phyloP scores from a whole-genome alignment of 2,797 vertebrate genomes.

The Menidia menidia region DNA sequence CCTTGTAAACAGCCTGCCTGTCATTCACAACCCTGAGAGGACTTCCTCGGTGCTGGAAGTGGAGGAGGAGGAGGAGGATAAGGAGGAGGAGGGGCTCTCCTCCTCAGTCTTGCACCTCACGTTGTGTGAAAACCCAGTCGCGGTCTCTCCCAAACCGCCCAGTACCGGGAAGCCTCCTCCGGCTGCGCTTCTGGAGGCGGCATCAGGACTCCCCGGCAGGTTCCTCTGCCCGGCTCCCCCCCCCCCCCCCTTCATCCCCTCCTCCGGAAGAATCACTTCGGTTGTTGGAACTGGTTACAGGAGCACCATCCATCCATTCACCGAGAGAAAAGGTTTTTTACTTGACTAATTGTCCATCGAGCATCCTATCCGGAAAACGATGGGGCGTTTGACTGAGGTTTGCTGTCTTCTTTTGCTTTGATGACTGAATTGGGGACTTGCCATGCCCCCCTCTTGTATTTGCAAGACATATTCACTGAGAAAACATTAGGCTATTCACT shows the following conservation, averaged over 20 bases:
- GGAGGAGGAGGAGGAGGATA: too few species aligned
- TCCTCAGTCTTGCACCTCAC: constrained; percentile 53
- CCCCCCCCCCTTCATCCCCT: constrained; percentile 10
- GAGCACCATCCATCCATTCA: constrained; percentile 26
- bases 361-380: constrained; percentile 16
- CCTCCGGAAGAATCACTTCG: constrained; percentile 32
- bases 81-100: constrained; percentile 55
- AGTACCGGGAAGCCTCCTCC: constrained; percentile 28
- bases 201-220: constrained; percentile 27
- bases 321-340: constrained; percentile 33
- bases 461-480: constrained; percentile 5
- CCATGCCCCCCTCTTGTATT: constrained; percentile 11
- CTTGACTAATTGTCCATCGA: constrained; percentile 17
- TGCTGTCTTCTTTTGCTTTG: not conserved
- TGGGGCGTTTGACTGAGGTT: constrained; percentile 15
- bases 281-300: constrained; percentile 26
- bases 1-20: constrained; percentile 5
- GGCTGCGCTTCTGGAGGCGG: constrained; percentile 41
- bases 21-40: constrained; percentile 58
- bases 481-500: not conserved
- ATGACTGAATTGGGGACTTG: not conserved
- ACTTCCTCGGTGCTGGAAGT: constrained; percentile 23
- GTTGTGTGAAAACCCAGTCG: constrained; percentile 32
- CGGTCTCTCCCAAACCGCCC: constrained; percentile 30
- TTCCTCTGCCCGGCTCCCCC: not conserved